Conservation (phyloP, 1,140 invertebrate species). For the Pseudomyrmex flavicornis region DNA sequence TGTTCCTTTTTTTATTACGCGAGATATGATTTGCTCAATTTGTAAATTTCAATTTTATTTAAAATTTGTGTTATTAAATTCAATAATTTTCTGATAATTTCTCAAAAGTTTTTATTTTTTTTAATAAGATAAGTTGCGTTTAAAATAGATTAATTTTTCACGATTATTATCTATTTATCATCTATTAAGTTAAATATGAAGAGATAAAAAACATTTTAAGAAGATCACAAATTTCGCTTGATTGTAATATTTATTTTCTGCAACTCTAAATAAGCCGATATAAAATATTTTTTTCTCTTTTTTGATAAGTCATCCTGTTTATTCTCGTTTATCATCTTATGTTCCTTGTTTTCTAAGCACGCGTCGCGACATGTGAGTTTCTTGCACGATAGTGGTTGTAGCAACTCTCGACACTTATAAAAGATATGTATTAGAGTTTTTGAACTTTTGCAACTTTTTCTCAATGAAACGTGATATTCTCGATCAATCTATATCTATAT, state of each 20-base stretch:
- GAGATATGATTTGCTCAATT: no score
- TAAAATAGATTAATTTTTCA: not conserved
- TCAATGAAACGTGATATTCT: constrained; percentile 12
- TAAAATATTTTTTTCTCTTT: constrained; percentile 5
- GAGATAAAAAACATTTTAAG: not conserved
- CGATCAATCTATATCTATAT: constrained; percentile 13
- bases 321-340: constrained; percentile 22
- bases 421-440: constrained; percentile 60
- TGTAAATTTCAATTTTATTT: no score
- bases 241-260: not conserved
- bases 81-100: not conserved
- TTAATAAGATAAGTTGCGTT: not conserved
- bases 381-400: constrained; percentile 42
- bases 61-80: not conserved
- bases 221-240: not conserved
- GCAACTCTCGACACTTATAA: constrained; percentile 55
- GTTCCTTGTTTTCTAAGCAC: constrained; percentile 15
- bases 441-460: constrained; percentile 12
- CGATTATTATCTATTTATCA: not conserved
- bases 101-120: not conserved
- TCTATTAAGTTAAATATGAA: not conserved
- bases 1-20: no score
- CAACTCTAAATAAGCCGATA: not conserved
- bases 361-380: constrained; percentile 59
- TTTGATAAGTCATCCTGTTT: constrained; percentile 29